A percentile compares a stretch with the other conserved stretches of the same genome.
phyloP scores from a whole-genome alignment of 2,113 vertebrate species.

The Etia nguti region DNA sequence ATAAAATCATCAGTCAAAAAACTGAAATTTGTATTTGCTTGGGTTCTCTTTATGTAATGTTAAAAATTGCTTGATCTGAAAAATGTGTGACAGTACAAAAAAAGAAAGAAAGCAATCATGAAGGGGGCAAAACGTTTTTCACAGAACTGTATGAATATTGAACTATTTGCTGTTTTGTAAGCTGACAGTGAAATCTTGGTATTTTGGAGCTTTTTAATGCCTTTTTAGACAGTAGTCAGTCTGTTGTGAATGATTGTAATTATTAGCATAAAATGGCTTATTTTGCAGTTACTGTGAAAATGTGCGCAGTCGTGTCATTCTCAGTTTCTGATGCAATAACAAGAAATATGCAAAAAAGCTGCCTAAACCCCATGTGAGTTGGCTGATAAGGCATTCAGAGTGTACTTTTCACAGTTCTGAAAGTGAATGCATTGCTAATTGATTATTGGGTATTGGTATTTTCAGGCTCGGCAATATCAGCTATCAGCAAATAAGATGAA shows the following conservation, averaged over 20 bases:
- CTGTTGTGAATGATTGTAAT: background rate
- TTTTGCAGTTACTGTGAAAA: background rate
- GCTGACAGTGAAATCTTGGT: background rate
- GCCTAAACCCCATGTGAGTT: background rate
- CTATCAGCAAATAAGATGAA: background rate
- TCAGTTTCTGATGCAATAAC: background rate
- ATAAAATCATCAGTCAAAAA: background rate
- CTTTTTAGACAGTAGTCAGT: background rate
- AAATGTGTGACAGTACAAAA: background rate
- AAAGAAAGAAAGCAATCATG: background rate
- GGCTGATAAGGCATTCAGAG: background rate
- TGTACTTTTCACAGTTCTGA: background rate
- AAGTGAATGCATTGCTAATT: background rate
- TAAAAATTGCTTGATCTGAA: background rate
- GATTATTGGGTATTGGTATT: background rate
- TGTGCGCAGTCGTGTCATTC: background rate
- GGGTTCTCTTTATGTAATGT: background rate
- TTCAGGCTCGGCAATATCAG: background rate
- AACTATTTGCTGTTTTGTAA: background rate
- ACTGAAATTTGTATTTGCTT: background rate
- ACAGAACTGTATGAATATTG: background rate
- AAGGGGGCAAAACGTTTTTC: background rate
- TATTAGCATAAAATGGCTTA: background rate
- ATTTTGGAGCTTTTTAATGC: background rate
- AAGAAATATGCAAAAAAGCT: background rate